phyloP scores from a whole-genome alignment of 1,140 invertebrate species.

The Neomicropteryx cornuta region DNA sequence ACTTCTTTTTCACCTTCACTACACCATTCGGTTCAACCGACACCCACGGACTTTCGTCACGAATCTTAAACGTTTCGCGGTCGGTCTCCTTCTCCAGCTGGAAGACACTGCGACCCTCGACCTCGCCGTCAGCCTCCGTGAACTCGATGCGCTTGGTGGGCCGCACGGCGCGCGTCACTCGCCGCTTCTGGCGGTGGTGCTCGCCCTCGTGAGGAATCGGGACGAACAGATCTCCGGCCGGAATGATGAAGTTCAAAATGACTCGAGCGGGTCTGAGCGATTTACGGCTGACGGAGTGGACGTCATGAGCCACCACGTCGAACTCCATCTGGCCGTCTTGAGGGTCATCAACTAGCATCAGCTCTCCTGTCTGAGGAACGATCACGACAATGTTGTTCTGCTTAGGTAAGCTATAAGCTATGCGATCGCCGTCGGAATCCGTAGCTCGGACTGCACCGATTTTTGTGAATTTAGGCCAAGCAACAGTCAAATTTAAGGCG shows the following conservation, averaged over 20 bases:
- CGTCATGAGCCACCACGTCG: constrained; percentile 70
- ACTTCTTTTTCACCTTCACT: constrained; percentile 88
- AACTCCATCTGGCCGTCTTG: constrained; percentile 56
- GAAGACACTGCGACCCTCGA: constrained; percentile 79
- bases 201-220: constrained; percentile 28
- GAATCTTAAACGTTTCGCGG: constrained; percentile 84
- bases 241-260: constrained; percentile 60
- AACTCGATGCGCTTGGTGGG: constrained; percentile 89
- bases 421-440: constrained; percentile 78
- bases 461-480: constrained; percentile 63
- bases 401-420: constrained; percentile 70
- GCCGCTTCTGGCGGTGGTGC: constrained; percentile 61
- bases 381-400: constrained; percentile 72
- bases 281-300: constrained; percentile 56
- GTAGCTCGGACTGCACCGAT: constrained; percentile 71
- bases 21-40: constrained; percentile 84
- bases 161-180: constrained; percentile 76
- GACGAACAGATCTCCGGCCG: constrained; percentile 43
- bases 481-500: constrained; percentile 40
- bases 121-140: constrained; percentile 80
- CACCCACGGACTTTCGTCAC: constrained; percentile 89
- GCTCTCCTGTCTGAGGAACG: constrained; percentile 83
- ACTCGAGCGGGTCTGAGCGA: constrained; percentile 61
- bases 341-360: constrained; percentile 68
- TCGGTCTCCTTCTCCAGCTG: constrained; percentile 86